Percentiles rank a stretch among this genome's conserved stretches.
Evolutionary conservation across 2,113 vertebrate genomes (phyloP).

Genomic region (Pheucticus melanocephalus): DNA sequence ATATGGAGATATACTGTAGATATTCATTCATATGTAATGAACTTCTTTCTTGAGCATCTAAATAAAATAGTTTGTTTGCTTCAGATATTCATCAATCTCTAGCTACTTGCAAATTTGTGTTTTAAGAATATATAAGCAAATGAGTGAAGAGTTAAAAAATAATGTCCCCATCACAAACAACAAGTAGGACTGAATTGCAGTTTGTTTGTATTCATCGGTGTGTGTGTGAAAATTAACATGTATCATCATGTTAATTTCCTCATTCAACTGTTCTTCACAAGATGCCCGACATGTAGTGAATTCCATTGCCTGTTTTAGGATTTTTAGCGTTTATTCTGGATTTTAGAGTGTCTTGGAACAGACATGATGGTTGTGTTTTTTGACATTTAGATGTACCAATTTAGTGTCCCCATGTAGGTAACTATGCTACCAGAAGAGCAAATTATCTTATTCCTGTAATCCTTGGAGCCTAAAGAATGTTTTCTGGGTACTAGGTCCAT

Average conservation of each 20-base stretch:
- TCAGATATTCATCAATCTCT: not conserved
- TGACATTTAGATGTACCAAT: not conserved
- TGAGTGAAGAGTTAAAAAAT: not conserved
- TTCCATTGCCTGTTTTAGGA: not conserved
- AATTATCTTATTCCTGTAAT: not conserved
- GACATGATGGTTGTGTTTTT: not conserved
- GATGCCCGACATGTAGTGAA: not conserved
- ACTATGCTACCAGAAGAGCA: not conserved
- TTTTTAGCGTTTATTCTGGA: not conserved
- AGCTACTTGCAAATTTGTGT: not conserved
- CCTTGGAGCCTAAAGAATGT: not conserved
- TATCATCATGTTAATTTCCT: not conserved
- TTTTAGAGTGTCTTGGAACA: not conserved
- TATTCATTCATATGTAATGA: not conserved
- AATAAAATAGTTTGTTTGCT: not conserved
- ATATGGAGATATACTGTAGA: not conserved
- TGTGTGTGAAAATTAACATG: not conserved
- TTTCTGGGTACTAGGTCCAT: not conserved
- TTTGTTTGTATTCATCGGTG: not conserved
- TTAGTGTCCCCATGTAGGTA: not conserved
- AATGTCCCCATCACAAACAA: fast-evolving
- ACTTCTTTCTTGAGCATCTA: not conserved
- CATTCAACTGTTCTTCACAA: not conserved
- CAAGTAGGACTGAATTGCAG: not conserved
- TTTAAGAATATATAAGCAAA: not conserved